A percentile compares a stretch with the other conserved stretches of the same genome.
Conservation (phyloP, 2,797 vertebrate species). For the Rhynchonycteris naso region DNA sequence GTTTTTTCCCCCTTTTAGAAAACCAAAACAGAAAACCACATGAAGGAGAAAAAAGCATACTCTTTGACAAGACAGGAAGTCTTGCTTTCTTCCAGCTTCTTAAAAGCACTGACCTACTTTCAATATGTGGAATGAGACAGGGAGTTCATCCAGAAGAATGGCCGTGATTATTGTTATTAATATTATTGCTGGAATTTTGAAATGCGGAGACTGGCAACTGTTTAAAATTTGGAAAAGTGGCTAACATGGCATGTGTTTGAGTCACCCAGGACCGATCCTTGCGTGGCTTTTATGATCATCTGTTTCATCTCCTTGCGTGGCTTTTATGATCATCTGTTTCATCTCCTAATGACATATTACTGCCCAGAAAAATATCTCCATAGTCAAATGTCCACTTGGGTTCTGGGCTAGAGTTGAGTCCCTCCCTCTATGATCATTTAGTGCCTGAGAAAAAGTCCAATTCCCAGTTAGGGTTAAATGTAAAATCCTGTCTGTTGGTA, state of each 20-base stretch:
- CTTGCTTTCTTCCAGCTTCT: conserved; percentile 7
- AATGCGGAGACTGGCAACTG: background rate
- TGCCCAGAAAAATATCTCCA: background rate
- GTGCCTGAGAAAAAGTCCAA: background rate
- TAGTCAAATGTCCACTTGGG: background rate
- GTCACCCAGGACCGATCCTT: background rate
- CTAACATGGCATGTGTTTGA: background rate
- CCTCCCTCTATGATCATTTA: background rate
- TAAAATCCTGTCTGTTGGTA: conserved; percentile 68
- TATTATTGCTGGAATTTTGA: background rate
- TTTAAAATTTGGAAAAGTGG: conserved; percentile 22
- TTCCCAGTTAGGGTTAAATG: conserved; percentile 56
- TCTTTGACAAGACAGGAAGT: background rate
- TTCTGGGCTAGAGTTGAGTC: background rate
- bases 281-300: background rate
- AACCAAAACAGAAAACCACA: background rate
- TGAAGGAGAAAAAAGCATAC: background rate
- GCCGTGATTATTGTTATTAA: background rate
- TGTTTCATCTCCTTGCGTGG: background rate
- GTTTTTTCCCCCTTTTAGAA: background rate
- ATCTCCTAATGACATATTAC: background rate
- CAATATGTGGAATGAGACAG: background rate
- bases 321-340: background rate
- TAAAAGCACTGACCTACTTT: background rate
- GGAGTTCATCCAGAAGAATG: background rate